phyloP scores from a whole-genome alignment of 2,888 invertebrate genomes.

The Sarcophaga variegata region DNA sequence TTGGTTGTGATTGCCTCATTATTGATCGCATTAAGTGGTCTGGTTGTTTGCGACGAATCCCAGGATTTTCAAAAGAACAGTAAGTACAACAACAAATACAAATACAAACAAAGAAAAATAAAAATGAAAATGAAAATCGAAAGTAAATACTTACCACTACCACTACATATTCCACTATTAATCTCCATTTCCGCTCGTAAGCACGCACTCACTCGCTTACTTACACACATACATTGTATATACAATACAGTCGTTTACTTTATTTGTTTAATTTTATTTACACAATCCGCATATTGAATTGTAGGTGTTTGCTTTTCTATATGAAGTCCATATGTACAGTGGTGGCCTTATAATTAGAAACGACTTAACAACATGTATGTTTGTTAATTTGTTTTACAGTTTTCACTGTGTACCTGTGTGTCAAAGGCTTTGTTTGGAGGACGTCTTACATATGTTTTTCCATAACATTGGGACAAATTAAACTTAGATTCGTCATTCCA shows the following conservation, averaged over 20 bases:
- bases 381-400: too few species aligned
- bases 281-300: slow-evolving; percentile 9
- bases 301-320: neutral
- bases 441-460: too few species aligned
- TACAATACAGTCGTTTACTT: neutral
- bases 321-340: neutral
- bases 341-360: too few species aligned
- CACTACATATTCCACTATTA: neutral
- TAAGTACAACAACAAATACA: slow-evolving; percentile 74
- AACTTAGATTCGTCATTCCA: too few species aligned
- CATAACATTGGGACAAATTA: too few species aligned
- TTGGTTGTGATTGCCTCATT: slow-evolving; percentile 74
- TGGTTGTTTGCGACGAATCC: slow-evolving; percentile 80
- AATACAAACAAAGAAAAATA: neutral
- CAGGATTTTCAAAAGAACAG: slow-evolving; percentile 82
- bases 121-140: neutral
- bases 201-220: neutral
- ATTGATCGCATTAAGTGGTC: slow-evolving; percentile 74
- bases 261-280: slow-evolving; percentile 47
- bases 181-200: neutral
- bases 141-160: neutral
- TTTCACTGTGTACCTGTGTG: too few species aligned
- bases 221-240: neutral
- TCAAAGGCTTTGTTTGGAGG: too few species aligned
- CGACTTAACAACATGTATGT: too few species aligned